Evolutionary conservation across 1,140 invertebrate genomes (phyloP), one percentile per base, ranked within the genome.

Genomic region (Araneus ventricosus): DNA sequence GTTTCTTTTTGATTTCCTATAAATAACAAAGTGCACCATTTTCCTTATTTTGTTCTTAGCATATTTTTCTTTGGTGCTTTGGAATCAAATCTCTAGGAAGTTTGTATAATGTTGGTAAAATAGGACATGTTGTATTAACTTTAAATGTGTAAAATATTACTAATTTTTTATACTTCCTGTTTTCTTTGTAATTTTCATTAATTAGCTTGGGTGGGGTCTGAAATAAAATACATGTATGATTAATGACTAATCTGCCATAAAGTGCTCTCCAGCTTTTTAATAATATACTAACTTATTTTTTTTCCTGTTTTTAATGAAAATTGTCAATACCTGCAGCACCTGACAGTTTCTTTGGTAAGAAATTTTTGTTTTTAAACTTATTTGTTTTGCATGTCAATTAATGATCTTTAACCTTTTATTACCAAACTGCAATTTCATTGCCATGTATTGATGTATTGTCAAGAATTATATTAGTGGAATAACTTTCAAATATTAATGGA

Each of bases 281-380:
- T 70, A 61, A 80, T 79, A 39, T 85, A 86, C 88, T 90, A 93
- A 90, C 86, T 45, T 63, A 30, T 30, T 39, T 86, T 94, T 89
- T 67, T 52, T 75, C 80, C 34, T 59, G 17, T 63, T 92, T 94
- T 82, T 37, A 67, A 90, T 87, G 88, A 61, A 63, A 70, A 79
- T 57, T 61, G 52, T 34, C n/a, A 45, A 79, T 79, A 75, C 88
- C 93, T 75, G 88, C 86, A 99, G 98, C 98, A 96, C 99, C 99
- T 96, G 99, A 99, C 97, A 99, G 99, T 96, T 99, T 99, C 96
- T 99, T 99, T 96, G 99, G 99, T 99, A 98, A 99, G 98, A 96
- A 95, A 85, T 85, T n/a, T 27, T 91, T 79, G 27, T 63, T 86
- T 86, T 84, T 79, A 22, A 8, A 39, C 6, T 7, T 80, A 3